Conservation (phyloP, 2,113 vertebrate genomes). For the Oceanites oceanicus region DNA sequence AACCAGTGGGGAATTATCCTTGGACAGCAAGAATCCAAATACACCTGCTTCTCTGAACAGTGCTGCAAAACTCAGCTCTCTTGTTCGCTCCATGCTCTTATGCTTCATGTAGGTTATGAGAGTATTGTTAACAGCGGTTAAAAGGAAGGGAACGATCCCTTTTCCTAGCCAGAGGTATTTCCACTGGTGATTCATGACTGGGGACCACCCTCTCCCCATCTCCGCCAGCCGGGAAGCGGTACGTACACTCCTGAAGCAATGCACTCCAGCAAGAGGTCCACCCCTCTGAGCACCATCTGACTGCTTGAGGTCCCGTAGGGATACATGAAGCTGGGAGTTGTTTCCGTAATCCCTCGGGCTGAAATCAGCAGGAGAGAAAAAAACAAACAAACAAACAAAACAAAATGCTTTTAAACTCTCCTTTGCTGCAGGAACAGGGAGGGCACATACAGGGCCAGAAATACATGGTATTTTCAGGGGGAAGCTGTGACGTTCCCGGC, state of each 20-base stretch:
- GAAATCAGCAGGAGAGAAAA: slow-evolving; percentile 54
- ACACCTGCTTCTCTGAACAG: background rate
- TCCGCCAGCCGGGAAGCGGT: background rate
- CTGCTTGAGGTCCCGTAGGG: slow-evolving; percentile 86
- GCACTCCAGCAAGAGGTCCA: slow-evolving; percentile 91
- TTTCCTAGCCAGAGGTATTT: background rate
- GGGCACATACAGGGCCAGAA: background rate
- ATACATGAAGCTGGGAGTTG: slow-evolving; percentile 89
- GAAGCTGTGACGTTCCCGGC: background rate
- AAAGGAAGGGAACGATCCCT: background rate
- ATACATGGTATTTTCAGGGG: rapidly evolving
- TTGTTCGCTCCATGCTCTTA: background rate
- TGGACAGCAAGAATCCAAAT: background rate
- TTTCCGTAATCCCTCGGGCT: slow-evolving; percentile 88
- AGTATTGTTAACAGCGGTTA: rapidly evolving
- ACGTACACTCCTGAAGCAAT: slow-evolving; percentile 96
- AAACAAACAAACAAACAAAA: background rate
- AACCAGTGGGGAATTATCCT: background rate
- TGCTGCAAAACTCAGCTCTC: background rate
- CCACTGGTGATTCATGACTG: background rate
- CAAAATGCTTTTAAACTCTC: slow-evolving; percentile 6
- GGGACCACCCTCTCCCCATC: background rate
- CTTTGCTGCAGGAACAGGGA: background rate
- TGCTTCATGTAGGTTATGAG: rapidly evolving
- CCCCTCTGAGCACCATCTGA: slow-evolving; percentile 92